Evolutionary conservation across 1,140 invertebrate species (phyloP), one percentile per base, ranked within the genome.

Genomic region (Solen grandis): DNA sequence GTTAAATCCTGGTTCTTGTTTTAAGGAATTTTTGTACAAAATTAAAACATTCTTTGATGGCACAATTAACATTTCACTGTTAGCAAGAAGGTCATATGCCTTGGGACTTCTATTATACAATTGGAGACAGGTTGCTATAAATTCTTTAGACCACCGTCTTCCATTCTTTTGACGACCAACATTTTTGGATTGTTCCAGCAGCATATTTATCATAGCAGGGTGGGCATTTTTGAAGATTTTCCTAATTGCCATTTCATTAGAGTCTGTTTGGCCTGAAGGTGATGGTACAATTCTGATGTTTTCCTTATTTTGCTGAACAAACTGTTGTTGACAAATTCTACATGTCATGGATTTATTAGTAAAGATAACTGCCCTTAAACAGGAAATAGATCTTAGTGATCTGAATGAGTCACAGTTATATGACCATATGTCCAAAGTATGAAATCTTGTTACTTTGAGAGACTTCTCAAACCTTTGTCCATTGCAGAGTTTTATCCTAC

Each of bases 21-120:
- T 57, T 36, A 83, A 3, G 35, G 27, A 66, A 55, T 83, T 85
- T 68, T 85, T 82, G 27, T 81, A 83, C 1, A 75, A 41, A 29
- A 79, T 54, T 19, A 83, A 31, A 10, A 27, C 55, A 41, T 36
- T 55, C 57, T 41, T 54, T 29, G 74, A 54, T 38, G 74, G 74
- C 0, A 77, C 13, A 8, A 77, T 2, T 5, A 77, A 35, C 3
- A 76, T 50, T 16, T 65, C 29, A 54, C 68, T 65, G 8, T 2
- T 27, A 13, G 0, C 27, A 25, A 81, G 27, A 38, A n/a, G 1
- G 5, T 50, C 27, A 80, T 80, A 72, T 29, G 55, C 27, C 27
- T 80, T 33, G n/a, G 66, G 77, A 35, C 77, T 80, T 5, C 66
- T 62, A 16, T n/a, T 50, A 33, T 65, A 81, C 25, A 60, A 16